phyloP scores from a whole-genome alignment of 2,797 vertebrate species.

The Myiothlypis coronata region DNA sequence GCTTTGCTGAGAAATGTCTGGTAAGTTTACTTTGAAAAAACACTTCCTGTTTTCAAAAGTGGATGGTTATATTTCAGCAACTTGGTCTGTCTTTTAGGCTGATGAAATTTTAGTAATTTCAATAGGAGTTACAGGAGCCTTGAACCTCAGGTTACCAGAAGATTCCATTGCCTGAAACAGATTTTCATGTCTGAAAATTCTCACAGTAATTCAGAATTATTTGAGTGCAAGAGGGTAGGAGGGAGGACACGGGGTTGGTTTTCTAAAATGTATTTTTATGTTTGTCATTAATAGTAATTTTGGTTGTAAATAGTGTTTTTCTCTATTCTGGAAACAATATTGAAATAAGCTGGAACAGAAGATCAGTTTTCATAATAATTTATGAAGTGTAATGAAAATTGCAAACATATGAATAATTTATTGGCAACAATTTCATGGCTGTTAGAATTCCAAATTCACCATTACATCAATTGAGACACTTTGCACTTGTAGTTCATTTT shows the following conservation, averaged over 20 bases:
- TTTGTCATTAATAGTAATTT: not conserved
- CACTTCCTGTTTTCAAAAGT: not conserved
- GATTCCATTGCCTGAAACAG: not conserved
- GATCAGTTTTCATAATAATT: not conserved
- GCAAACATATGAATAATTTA: conserved; percentile 7
- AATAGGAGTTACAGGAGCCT: not conserved
- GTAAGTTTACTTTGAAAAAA: conserved; percentile 75
- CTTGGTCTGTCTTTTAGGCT: not conserved
- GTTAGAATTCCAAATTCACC: conserved; percentile 7
- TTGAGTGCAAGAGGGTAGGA: not conserved
- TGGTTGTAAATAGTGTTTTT: not conserved
- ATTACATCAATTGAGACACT: not conserved
- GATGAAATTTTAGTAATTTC: not conserved
- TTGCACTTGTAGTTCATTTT: not conserved
- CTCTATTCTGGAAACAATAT: not conserved
- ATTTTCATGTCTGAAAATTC: not conserved
- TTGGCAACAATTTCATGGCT: not conserved
- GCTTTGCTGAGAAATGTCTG: conserved; percentile 84
- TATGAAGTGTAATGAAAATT: not conserved
- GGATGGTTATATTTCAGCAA: not conserved
- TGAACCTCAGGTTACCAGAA: not conserved
- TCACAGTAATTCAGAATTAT: not conserved
- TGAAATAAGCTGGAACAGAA: not conserved
- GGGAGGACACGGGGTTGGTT: fast-evolving
- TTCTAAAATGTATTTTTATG: not conserved